Evolutionary conservation across 2,797 vertebrate genomes (phyloP).

Genomic region (Danio albolineatus): DNA sequence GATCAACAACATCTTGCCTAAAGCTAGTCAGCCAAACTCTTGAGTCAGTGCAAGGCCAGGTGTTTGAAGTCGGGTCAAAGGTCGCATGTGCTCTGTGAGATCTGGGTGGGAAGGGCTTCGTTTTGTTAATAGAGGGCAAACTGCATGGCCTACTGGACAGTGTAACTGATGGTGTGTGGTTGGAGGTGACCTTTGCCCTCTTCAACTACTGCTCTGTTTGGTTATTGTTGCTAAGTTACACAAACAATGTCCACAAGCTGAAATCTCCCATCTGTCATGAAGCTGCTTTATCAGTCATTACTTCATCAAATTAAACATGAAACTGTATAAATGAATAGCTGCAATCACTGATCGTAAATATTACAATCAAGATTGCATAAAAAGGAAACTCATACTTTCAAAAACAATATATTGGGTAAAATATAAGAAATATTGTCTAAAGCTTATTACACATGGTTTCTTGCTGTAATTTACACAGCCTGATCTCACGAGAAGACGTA

Average conservation of each 20-base stretch:
- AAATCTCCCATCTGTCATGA: conserved; percentile 26
- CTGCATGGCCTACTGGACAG: conserved; percentile 58
- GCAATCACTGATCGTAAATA: conserved; percentile 6
- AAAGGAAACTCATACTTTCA: too few species aligned
- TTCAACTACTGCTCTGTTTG: conserved; percentile 29
- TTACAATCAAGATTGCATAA: conserved; percentile 3
- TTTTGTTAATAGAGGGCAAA: conserved; percentile 46
- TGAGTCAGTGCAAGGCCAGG: conserved; percentile 49
- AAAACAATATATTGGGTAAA: too few species aligned
- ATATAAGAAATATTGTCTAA: too few species aligned
- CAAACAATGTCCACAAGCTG: not conserved
- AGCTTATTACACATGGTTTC: too few species aligned
- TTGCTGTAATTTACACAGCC: too few species aligned
- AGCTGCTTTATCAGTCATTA: conserved; percentile 14
- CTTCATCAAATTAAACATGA: conserved; percentile 10
- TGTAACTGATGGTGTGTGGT: conserved; percentile 44
- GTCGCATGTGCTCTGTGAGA: conserved; percentile 44
- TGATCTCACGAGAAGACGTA: too few species aligned
- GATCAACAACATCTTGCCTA: conserved; percentile 71
- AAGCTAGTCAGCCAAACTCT: conserved; percentile 59
- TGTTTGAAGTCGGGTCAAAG: conserved; percentile 53
- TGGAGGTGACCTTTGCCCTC: conserved; percentile 30
- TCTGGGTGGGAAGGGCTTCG: conserved; percentile 1
- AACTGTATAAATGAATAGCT: conserved; percentile 9
- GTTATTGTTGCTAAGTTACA: conserved; percentile 42